Base-by-base conservation (phyloP, 2,888 invertebrate genomes). In the Drosophila longiperda region DNA sequence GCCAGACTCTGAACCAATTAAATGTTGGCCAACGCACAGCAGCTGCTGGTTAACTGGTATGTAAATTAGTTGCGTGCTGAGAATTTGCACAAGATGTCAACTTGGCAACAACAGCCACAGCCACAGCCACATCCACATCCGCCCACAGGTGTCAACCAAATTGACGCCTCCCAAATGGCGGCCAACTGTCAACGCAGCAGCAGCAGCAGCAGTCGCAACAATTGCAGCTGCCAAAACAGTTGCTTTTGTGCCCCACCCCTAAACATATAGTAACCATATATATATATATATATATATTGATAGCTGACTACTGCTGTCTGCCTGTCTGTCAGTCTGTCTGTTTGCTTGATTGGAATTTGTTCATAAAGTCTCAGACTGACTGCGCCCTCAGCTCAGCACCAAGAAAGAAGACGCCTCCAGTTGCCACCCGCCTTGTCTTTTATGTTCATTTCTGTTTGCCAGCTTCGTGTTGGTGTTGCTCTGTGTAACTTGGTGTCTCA, bases 111-210 rank as follows among this genome's bases (percentile, higher is more conserved):
- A 50, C 15, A 38, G 15, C 11, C 11, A 29, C 32, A 38, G 15
- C 11, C 11, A 29, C 32, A 50, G 29, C 32, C 20, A 45, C 52
- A 50, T 49, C 50, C 34, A 54, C 54, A 26, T 38, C 55, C 42
- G 88, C 88, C 84, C 86, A 84, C 88, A 84, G 88, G 84, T 84
- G 88, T 66, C 75, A 73, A 69, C 36, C 66, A 61, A 59, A 66
- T 65, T 75, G 65, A 85, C 83, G 88, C 83, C 83, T 81, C 55
- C 69, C 66, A 66, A 64, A 55, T 66, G 69, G 79, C 82, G 75
- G 71, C 57, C 60, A 83, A 65, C 88, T 87, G 83, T 83, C 83
- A 83, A 79, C 85, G 70, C 79, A 66, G 65, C 63, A 52, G 52
- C 67, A 75, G 71, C 74, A 75, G 78, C 83, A 66, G 66, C 65